phyloP scores from a whole-genome alignment of 2,113 vertebrate species.

The Scolopax mira region DNA sequence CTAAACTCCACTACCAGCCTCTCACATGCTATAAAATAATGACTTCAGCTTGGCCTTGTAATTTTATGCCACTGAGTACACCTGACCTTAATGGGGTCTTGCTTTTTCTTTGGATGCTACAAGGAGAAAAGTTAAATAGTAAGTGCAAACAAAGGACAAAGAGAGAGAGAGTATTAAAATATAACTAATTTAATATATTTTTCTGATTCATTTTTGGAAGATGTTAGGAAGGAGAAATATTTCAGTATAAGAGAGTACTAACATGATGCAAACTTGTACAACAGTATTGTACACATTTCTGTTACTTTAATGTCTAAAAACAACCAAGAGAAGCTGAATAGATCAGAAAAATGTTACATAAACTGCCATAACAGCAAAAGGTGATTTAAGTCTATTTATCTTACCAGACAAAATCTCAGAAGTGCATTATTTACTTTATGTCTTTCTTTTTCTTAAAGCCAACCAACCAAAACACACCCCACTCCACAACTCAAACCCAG shows the following conservation, averaged over 20 bases:
- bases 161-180: not conserved
- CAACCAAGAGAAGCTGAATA: not conserved
- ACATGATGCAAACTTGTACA: not conserved
- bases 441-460: not conserved
- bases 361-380: not conserved
- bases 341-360: not conserved
- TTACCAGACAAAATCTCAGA: not conserved
- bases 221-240: not conserved
- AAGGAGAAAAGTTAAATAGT: not conserved
- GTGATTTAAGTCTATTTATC: not conserved
- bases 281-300: not conserved
- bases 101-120: not conserved
- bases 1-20: not conserved
- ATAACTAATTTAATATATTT: not conserved
- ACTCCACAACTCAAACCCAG: not conserved
- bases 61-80: not conserved
- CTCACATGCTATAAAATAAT: not conserved
- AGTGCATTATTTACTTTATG: not conserved
- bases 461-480: not conserved
- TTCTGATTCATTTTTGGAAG: not conserved
- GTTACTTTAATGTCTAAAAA: not conserved
- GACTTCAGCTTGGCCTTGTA: not conserved
- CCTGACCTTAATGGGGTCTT: not conserved
- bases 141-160: not conserved
- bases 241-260: not conserved